Percentiles rank a stretch among this genome's conserved stretches.
Evolutionary conservation across 64 coral and sea anemone genomes (phyloP).

Genomic region (Astreopora myriophthalma): DNA sequence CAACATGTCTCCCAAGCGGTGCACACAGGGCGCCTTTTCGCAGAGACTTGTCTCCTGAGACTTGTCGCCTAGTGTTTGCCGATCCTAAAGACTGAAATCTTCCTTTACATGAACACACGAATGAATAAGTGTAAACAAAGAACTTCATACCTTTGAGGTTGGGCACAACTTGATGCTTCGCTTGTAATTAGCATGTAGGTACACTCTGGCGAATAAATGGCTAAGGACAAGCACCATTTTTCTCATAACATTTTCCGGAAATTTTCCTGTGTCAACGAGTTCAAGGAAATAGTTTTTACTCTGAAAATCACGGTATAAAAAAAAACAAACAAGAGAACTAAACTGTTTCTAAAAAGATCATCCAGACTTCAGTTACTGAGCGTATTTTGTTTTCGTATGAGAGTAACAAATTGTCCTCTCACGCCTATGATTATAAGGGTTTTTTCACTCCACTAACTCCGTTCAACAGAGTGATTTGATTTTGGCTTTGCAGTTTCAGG

Average conservation of each 20-base stretch:
- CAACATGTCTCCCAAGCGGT: too few relatives aligned
- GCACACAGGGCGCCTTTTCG: too few relatives aligned
- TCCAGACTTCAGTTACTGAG: neutral
- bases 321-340: neutral
- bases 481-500: too few relatives aligned
- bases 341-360: neutral
- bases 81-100: too few relatives aligned
- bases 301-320: neutral
- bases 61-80: neutral
- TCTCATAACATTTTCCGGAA: conserved; percentile 64
- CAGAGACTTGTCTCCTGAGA: too few relatives aligned
- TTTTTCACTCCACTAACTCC: too few relatives aligned
- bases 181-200: conserved; percentile 4
- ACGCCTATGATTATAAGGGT: too few relatives aligned
- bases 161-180: conserved; percentile 19
- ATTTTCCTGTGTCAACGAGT: conserved; percentile 11
- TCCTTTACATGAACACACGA: neutral
- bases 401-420: neutral
- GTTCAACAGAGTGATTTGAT: too few relatives aligned
- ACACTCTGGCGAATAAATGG: conserved; percentile 58
- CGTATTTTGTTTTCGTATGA: neutral
- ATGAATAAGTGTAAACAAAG: neutral
- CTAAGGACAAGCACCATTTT: conserved; percentile 70
- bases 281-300: neutral
- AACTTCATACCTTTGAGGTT: conserved; percentile 62